phyloP scores from a whole-genome alignment of 2,797 vertebrate species.

The Buceros bicornis region DNA sequence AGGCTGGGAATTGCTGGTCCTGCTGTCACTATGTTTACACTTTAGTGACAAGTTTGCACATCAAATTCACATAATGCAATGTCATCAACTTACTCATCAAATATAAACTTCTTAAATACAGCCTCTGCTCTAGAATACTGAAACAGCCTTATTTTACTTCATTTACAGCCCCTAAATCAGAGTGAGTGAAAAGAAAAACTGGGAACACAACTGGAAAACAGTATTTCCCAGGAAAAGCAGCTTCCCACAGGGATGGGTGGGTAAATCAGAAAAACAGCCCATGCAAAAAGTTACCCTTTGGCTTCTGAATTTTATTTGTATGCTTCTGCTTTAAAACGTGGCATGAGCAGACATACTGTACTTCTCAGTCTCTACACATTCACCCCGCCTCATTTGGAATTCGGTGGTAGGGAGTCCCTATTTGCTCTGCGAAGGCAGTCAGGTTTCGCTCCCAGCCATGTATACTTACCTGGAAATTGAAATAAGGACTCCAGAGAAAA shows the following conservation, averaged over 20 bases:
- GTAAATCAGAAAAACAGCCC: background rate
- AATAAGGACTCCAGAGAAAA: background rate
- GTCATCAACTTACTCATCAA: conserved; percentile 68
- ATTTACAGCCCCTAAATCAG: conserved; percentile 18
- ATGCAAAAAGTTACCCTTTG: background rate
- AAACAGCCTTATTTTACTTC: conserved; percentile 43
- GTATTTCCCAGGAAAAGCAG: background rate
- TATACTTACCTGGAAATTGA: conserved; percentile 1
- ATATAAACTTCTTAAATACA: conserved; percentile 66
- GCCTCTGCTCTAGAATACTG: background rate
- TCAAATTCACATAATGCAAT: conserved; percentile 69
- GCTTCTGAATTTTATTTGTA: background rate
- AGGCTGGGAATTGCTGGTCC: conserved; percentile 74
- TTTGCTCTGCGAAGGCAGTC: background rate
- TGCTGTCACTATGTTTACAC: conserved; percentile 73
- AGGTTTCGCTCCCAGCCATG: background rate
- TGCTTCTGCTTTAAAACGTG: background rate
- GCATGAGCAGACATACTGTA: background rate
- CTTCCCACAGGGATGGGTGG: background rate
- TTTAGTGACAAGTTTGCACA: conserved; percentile 73
- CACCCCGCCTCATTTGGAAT: background rate
- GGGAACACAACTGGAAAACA: background rate
- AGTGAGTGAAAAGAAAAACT: background rate
- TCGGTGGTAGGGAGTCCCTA: background rate
- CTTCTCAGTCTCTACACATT: background rate